Percentiles rank a stretch among this genome's conserved stretches.
These are phyloP conservation scores for Scortum barcoo DNA, from an alignment of 2,113 vertebrate species.

Conservation along the genomic window DNA sequence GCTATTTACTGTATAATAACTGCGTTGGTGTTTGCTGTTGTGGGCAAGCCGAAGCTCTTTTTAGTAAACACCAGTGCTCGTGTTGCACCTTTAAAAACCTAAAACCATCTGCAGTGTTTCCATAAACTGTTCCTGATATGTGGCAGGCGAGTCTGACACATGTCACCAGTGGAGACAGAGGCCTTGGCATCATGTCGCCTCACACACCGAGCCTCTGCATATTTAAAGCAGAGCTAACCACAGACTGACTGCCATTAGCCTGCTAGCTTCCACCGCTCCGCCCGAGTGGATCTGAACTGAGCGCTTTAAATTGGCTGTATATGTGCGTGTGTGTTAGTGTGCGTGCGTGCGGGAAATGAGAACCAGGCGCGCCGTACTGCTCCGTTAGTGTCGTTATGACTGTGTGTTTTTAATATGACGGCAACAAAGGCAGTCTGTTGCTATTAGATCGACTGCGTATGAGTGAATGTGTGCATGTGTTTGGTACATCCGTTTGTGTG, in stretches of 20 bases:
- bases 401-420: slow-evolving; percentile 82
- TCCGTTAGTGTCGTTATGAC: slow-evolving; percentile 80
- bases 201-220: slow-evolving; percentile 74
- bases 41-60: slow-evolving; percentile 42
- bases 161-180: slow-evolving; percentile 80
- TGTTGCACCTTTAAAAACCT: slow-evolving; percentile 63
- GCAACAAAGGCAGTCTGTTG: slow-evolving; percentile 83
- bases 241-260: slow-evolving; percentile 81
- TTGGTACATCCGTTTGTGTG: slow-evolving; percentile 56
- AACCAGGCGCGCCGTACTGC: slow-evolving; percentile 79
- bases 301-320: slow-evolving; percentile 59
- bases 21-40: slow-evolving; percentile 50
- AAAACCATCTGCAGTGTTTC: slow-evolving; percentile 70
- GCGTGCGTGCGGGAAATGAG: slow-evolving; percentile 79
- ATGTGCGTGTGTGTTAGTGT: slow-evolving; percentile 20
- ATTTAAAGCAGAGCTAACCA: slow-evolving; percentile 80
- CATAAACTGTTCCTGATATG: slow-evolving; percentile 78
- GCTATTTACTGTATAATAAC: slow-evolving; percentile 47
- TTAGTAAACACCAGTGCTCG: slow-evolving; percentile 54
- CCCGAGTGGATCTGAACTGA: slow-evolving; percentile 71
- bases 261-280: slow-evolving; percentile 74
- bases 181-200: slow-evolving; percentile 74
- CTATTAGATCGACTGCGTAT: slow-evolving; percentile 67
- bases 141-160: slow-evolving; percentile 77
- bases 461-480: slow-evolving; percentile 50